Conservation (phyloP, 92 coral and sea anemone species). For the Meandrina meandrites region DNA sequence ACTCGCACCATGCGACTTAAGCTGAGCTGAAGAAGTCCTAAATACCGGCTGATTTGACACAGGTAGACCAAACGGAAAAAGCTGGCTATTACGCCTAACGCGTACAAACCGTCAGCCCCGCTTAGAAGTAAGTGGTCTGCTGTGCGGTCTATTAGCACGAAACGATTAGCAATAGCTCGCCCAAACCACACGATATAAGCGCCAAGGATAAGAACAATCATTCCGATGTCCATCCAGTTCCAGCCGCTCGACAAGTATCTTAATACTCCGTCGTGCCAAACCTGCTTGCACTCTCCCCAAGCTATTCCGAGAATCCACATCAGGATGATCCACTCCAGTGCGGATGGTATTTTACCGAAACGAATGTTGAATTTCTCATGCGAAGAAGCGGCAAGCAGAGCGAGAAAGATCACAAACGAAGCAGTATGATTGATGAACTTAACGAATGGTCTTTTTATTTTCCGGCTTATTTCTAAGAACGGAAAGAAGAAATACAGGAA, state of each 20-base stretch:
- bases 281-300: constrained; percentile 96
- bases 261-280: constrained; percentile 78
- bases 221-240: constrained; percentile 99
- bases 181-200: constrained; percentile 81
- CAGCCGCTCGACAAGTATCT: constrained; percentile 94
- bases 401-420: constrained; percentile 80
- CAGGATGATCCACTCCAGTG: constrained; percentile 74
- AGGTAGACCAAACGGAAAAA: constrained; percentile 91
- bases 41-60: constrained; percentile 96
- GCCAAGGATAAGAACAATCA: constrained; percentile 81
- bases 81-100: constrained; percentile 92
- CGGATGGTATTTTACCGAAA: constrained; percentile 69
- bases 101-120: constrained; percentile 92
- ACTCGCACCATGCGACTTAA: constrained; percentile 98
- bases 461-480: constrained; percentile 72
- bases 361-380: constrained; percentile 78
- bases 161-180: constrained; percentile 37
- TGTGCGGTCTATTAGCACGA: constrained; percentile 4
- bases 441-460: constrained; percentile 87
- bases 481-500: constrained; percentile 82
- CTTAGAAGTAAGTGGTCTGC: constrained; percentile 68
- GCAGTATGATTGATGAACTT: constrained; percentile 95
- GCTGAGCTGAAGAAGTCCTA: constrained; percentile 93
- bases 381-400: constrained; percentile 87
- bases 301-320: constrained; percentile 95